Evolutionary conservation across 2,797 vertebrate species (phyloP).

Genomic region (Cottoperca gobio): DNA sequence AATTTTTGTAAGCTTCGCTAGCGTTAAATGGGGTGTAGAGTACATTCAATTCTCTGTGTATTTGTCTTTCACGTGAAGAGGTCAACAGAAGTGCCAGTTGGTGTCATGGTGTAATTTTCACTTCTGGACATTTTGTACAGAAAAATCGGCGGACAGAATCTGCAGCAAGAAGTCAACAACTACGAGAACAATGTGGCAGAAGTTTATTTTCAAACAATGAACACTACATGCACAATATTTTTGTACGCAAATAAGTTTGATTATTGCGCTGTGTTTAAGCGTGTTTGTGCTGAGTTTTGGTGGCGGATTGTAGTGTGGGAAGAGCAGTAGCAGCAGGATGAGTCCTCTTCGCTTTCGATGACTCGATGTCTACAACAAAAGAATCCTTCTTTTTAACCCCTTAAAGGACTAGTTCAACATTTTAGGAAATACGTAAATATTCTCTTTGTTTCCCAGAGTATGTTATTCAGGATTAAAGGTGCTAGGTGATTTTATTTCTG

Average conservation of each 20-base stretch:
- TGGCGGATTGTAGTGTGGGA: neutral
- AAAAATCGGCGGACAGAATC: neutral
- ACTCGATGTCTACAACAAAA: neutral
- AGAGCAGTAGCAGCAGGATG: conserved; percentile 5
- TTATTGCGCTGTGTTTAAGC: too few relatives aligned
- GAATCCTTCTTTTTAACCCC: neutral
- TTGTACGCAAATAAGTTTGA: neutral
- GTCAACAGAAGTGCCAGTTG: conserved; percentile 45
- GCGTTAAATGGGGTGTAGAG: conserved; percentile 51
- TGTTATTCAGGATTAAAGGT: neutral
- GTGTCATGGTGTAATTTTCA: conserved; percentile 39
- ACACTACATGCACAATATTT: neutral
- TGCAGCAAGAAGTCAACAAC: neutral
- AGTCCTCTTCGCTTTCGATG: conserved; percentile 8
- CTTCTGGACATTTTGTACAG: conserved; percentile 9
- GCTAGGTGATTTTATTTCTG: neutral
- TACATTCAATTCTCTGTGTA: conserved; percentile 44
- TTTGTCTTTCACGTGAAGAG: conserved; percentile 44
- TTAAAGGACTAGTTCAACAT: neutral
- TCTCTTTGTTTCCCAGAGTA: neutral
- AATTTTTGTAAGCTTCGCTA: conserved; percentile 39
- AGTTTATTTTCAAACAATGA: neutral
- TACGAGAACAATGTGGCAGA: neutral
- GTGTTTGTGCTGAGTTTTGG: neutral
- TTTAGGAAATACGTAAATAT: neutral